Base-by-base conservation (phyloP, 2,888 invertebrate genomes). In the Spilarctia lutea region DNA sequence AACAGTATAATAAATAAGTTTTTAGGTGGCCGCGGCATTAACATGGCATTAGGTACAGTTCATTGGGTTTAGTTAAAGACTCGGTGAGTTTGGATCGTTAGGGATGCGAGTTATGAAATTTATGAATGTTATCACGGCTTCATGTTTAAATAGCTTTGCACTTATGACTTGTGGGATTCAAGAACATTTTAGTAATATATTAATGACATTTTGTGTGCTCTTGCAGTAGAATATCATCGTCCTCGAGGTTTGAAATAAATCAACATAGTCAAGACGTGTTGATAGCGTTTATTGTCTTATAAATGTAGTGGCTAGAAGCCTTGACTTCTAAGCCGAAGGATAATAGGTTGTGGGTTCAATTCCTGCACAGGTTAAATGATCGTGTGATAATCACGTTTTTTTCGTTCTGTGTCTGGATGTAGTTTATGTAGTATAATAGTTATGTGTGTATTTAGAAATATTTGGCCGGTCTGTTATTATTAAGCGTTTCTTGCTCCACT, bases 21-120 rank as follows among this genome's bases (percentile, higher is more conserved):
- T 20, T 56, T 71, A 52, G 66, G 68, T 66, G 65, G 68, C 52
- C 73, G 73, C 56, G 56, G 56, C 74, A 85, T 83, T 81, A 79
- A 68, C 81, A 79, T 79, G 74, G 74, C 76, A 81, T 84, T 84
- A 84, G 73, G 68, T 65, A 77, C 84, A 76, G 80, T 82, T 83
- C 83, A 84, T 84, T 80, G 85, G 82, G 78, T 75, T 85, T 78
- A 76, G 85, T 80, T 83, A 79, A 85, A 83, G 85, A 85, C 78
- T 77, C 71, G 72, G 60, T 33, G 74, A 79, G 78, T 78, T 77
- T 66, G 68, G 77, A 81, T 84, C 83, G 83, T 83, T 83, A 83
- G 81, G 75, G 83, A 74, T 77, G 75, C 71, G 83, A 84, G 77
- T 78, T 79, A 85, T 84, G 75, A 84, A 83, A 83, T 83, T 83